Evolutionary conservation across 1,140 invertebrate species (phyloP).

Genomic region (Drosophila paulistorum): DNA sequence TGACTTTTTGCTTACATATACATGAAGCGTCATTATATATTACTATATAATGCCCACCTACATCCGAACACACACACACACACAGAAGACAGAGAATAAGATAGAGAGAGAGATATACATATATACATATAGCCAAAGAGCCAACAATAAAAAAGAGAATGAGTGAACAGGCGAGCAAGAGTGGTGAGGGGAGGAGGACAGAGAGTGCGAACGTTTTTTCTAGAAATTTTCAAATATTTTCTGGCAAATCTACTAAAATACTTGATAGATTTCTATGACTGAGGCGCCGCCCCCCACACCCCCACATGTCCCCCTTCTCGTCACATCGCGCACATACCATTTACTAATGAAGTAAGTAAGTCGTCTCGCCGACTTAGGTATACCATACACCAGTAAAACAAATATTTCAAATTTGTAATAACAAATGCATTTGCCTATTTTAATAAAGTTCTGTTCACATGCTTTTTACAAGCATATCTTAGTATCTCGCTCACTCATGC

Average conservation of each 20-base stretch:
- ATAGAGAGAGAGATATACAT: slow-evolving; percentile 5
- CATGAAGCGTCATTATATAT: slow-evolving; percentile 22
- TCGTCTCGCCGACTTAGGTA: too few species aligned
- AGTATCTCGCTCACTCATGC: too few species aligned
- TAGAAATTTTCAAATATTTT: slow-evolving; percentile 72
- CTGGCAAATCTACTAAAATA: slow-evolving; percentile 18
- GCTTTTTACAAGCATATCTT: too few species aligned
- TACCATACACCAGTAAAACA: too few species aligned
- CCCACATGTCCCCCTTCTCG: too few species aligned
- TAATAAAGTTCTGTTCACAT: too few species aligned
- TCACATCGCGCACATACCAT: not conserved
- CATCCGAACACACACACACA: slow-evolving; percentile 24
- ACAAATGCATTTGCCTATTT: too few species aligned
- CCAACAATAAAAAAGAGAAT: not conserved
- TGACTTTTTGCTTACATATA: slow-evolving; percentile 42
- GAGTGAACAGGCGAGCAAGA: slow-evolving; percentile 9
- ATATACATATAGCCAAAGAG: slow-evolving; percentile 5
- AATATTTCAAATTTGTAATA: too few species aligned
- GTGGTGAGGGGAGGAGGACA: too few species aligned
- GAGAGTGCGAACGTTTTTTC: slow-evolving; percentile 50
- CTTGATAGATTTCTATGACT: slow-evolving; percentile 57
- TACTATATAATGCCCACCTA: slow-evolving; percentile 46
- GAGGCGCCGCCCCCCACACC: not conserved
- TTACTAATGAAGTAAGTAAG: too few species aligned
- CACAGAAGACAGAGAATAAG: slow-evolving; percentile 27